Evolutionary conservation across 2,888 invertebrate genomes (phyloP), one percentile per base, ranked within the genome.

Genomic region (Emmelina monodactyla): DNA sequence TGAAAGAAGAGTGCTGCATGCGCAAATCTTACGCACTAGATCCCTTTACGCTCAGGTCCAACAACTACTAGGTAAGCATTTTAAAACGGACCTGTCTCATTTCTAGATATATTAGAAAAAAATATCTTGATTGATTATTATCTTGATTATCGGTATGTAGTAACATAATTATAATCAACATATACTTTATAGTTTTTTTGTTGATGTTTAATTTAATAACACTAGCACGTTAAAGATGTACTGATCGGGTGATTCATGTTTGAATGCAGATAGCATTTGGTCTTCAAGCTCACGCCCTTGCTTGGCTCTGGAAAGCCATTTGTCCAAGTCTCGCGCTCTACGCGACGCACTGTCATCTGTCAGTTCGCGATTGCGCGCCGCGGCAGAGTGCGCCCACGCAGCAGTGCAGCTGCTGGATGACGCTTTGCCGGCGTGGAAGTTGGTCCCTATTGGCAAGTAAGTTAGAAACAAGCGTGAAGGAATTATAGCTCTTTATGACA

Each of bases 381-480:
- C 79, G 0, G 71, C 69, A 0, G 70, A 68, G 16, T 70, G 72
- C 37, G 68, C 70, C 10, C 72, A 72, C 25, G 52, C 55, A 0
- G 72, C 78, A 0, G 54, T 65, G 2, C 51, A 66, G 2, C 39
- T 64, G 14, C 33, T 76, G 14, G 75, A 76, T 16, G 70, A 71
- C 14, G 76, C 73, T 0, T 45, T 76, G 33, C 71, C 73, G 0
- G 66, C 71, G 1, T 80, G 80, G 80, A 78, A 75, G 45, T 56
- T 79, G 3, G 62, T 68, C 1, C 57, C 67, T 3, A 62, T 75
- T 25, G 73, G 72, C 44, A 79, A 69, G 81, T 79, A 31, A 54
- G 69, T 56, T n/a, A n/a, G n/a, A n/a, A n/a, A n/a, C n/a, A n/a
- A n/a, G n/a, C n/a, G n/a, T n/a, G n/a, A n/a, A n/a, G n/a, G n/a